Evolutionary conservation across 2,888 invertebrate genomes (phyloP), one percentile per base, ranked within the genome.

Genomic region (Corbicula japonica): DNA sequence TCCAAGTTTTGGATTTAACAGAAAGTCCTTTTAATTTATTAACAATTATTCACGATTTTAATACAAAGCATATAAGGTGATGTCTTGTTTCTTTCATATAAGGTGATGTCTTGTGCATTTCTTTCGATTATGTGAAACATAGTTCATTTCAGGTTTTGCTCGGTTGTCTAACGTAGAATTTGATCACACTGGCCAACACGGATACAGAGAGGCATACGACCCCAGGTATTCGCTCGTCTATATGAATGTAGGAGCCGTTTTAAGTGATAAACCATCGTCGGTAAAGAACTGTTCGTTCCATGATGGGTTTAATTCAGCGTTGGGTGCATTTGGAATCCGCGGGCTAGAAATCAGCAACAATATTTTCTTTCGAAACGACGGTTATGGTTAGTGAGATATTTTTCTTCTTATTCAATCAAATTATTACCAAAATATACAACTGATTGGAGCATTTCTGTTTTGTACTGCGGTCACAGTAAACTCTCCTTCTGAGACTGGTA

Each of bases 121-220:
- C n/a, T n/a, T n/a, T n/a, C n/a, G n/a, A n/a, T n/a, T n/a, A n/a
- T n/a, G n/a, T n/a, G n/a, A n/a, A n/a, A n/a, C n/a, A n/a, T n/a
- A n/a, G n/a, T 6, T 50, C 75, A 35, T n/a, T n/a, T 1, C 70
- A 91, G 92, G 92, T 15, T 90, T 86, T 83, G 91, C 90, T 6
- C 68, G 91, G 61, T 52, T 92, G 18, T 84, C 87, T 6, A 87
- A 92, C 79, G 89, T 89, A 1, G 91, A 92, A 72, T 92, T 92
- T 66, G 83, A 84, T 65, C 87, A 87, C 65, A 88, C 88, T 46
- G 92, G 91, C 10, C 92, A 92, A 63, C 89, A 89, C 71, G 90
- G 91, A 0, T 90, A 77, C 56, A 85, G 79, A 0, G 86, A 85
- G 21, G 68, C 76, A 5, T 90, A 89, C 50, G 92, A 92, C 65